These are phyloP conservation scores for Volucella zonaria DNA, from an alignment of 2,888 invertebrate species.

Conservation along the genomic window DNA sequence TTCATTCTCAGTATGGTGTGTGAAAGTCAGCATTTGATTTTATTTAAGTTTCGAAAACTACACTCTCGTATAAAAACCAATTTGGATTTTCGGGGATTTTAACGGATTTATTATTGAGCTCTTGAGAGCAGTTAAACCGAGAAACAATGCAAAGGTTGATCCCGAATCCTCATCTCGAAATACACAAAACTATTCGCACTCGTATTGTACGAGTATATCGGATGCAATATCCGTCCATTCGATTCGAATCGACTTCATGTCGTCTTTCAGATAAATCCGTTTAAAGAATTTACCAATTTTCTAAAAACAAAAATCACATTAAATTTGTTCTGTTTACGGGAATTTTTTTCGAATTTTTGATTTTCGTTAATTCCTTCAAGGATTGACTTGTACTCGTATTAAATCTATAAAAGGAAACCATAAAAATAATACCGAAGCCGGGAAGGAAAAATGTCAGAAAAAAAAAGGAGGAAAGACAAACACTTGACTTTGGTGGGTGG, in stretches of 20 bases:
- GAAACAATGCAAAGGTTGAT: constrained; percentile 10
- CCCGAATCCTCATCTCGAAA: constrained; percentile 2
- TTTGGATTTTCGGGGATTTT: constrained; percentile 41
- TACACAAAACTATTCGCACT: background rate
- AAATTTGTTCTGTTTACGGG: no score
- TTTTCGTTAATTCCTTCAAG: constrained; percentile 3
- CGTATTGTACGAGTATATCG: no score
- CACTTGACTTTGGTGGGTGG: constrained; percentile 14
- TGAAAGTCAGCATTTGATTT: background rate
- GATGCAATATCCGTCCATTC: background rate
- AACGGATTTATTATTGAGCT: constrained; percentile 32
- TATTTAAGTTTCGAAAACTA: background rate
- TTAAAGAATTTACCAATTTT: background rate
- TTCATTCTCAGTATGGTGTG: background rate
- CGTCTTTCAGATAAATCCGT: constrained; percentile 3
- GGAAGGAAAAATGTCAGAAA: background rate
- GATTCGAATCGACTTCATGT: background rate
- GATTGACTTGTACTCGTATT: constrained; percentile 5
- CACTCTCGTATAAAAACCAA: constrained; percentile 24
- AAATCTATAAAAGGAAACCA: no score
- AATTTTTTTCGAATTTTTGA: constrained; percentile 2
- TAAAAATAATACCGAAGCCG: background rate
- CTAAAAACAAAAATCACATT: background rate
- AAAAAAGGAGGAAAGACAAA: background rate
- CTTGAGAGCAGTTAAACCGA: constrained; percentile 2